Percentiles rank a stretch among this genome's conserved stretches.
Conservation (phyloP, 2,888 invertebrate genomes). For the Philereme transversata region DNA sequence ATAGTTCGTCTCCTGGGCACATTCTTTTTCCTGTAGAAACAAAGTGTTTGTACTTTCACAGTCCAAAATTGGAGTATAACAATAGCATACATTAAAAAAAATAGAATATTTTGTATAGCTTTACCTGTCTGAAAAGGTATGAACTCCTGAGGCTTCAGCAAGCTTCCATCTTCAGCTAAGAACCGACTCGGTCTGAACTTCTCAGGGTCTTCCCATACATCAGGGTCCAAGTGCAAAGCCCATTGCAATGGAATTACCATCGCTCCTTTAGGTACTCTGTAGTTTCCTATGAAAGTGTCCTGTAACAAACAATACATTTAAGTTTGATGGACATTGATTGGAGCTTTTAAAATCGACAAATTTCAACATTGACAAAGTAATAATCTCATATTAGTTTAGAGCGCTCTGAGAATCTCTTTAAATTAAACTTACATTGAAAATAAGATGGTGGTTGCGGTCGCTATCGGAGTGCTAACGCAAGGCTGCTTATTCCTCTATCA, state of each 20-base stretch:
- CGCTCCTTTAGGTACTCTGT: conserved; percentile 86
- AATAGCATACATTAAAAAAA: too few species aligned
- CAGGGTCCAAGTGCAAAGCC: conserved; percentile 90
- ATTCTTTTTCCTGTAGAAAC: conserved; percentile 88
- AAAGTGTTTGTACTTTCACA: not conserved
- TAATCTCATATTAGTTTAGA: too few species aligned
- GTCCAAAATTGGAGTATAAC: conserved; percentile 5
- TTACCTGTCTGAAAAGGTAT: conserved; percentile 94
- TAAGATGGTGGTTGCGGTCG: too few species aligned
- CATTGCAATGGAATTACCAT: conserved; percentile 92
- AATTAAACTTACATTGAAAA: too few species aligned
- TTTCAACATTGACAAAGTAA: too few species aligned
- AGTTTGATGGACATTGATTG: too few species aligned
- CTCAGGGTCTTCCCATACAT: conserved; percentile 87
- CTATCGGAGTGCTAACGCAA: too few species aligned
- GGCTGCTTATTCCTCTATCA: too few species aligned
- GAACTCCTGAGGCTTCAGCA: conserved; percentile 87
- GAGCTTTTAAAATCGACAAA: too few species aligned
- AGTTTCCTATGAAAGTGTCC: conserved; percentile 85
- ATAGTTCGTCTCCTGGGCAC: conserved; percentile 93
- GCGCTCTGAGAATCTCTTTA: too few species aligned
- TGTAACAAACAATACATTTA: conserved; percentile 41
- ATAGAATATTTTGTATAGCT: not conserved
- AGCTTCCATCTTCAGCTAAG: conserved; percentile 84
- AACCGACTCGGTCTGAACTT: conserved; percentile 88